Conservation (phyloP, 2,113 vertebrate species). For the Gavialis gangeticus region DNA sequence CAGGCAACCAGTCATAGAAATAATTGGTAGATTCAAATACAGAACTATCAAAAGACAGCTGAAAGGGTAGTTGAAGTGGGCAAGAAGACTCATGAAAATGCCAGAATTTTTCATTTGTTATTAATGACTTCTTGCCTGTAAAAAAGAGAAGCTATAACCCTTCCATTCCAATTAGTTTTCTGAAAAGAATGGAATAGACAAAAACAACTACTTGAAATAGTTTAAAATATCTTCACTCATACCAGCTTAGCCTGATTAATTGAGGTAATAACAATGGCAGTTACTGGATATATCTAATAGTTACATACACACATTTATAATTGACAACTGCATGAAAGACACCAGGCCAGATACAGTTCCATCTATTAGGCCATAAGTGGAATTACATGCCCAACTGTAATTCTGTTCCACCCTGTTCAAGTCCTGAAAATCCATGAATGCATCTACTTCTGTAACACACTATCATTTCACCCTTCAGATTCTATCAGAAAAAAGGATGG, state of each 20-base stretch:
- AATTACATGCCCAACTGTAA: too few relatives aligned
- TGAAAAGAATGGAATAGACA: neutral
- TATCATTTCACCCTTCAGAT: too few relatives aligned
- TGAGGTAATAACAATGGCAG: neutral
- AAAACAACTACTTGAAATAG: too few relatives aligned
- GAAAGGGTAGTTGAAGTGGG: neutral
- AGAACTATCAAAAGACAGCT: neutral
- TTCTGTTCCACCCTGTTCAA: too few relatives aligned
- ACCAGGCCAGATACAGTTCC: too few relatives aligned
- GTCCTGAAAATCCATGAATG: too few relatives aligned
- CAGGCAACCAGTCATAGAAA: neutral
- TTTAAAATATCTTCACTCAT: neutral
- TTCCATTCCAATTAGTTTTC: neutral
- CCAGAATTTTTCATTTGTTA: neutral
- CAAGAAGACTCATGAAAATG: neutral
- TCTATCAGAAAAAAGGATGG: too few relatives aligned
- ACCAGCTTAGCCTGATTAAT: neutral
- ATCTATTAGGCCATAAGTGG: too few relatives aligned
- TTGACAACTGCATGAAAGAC: neutral
- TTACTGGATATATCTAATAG: neutral
- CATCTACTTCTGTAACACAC: too few relatives aligned
- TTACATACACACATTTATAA: neutral
- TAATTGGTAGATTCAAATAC: neutral
- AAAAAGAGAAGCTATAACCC: neutral
- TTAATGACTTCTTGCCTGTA: neutral